These are phyloP conservation scores for Mythimna loreyi DNA, from an alignment of 2,888 invertebrate species.

Conservation along the genomic window DNA sequence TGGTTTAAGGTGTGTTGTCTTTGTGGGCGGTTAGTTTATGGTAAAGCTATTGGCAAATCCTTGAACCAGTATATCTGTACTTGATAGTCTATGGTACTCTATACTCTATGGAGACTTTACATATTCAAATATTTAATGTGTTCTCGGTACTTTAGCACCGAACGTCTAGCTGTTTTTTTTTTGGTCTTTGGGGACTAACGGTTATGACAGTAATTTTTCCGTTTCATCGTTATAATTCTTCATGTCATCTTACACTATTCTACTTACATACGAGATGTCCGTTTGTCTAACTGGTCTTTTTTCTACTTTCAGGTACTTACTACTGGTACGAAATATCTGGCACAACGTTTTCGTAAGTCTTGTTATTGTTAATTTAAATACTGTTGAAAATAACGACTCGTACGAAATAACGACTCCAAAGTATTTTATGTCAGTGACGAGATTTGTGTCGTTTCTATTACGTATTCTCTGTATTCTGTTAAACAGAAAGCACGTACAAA, in stretches of 20 bases:
- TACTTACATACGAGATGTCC: slow-evolving; percentile 1
- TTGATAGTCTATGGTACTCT: background rate
- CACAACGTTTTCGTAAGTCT: slow-evolving; percentile 34
- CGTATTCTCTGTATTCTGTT: slow-evolving; percentile 8
- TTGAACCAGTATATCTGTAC: background rate
- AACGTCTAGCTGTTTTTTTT: slow-evolving; percentile 1
- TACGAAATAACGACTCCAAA: background rate
- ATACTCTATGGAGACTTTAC: background rate
- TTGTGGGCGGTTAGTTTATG: slow-evolving; percentile 18
- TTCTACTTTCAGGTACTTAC: slow-evolving; percentile 44
- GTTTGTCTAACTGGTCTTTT: slow-evolving; percentile 41
- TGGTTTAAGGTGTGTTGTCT: slow-evolving; percentile 28
- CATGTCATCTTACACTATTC: slow-evolving; percentile 17
- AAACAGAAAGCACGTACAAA: slow-evolving; percentile 1
- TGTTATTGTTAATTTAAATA: slow-evolving; percentile 29
- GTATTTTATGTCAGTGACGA: background rate
- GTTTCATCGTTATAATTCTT: slow-evolving; percentile 35
- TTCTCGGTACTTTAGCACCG: slow-evolving; percentile 1
- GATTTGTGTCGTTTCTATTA: background rate
- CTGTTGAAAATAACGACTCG: background rate
- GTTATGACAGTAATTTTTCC: slow-evolving; percentile 12
- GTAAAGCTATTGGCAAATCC: slow-evolving; percentile 30
- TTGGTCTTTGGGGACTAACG: background rate
- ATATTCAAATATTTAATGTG: slow-evolving; percentile 10
- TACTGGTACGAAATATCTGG: slow-evolving; percentile 15